Base-by-base conservation (phyloP, 2,113 vertebrate genomes). In the Dolichotis patagonum region DNA sequence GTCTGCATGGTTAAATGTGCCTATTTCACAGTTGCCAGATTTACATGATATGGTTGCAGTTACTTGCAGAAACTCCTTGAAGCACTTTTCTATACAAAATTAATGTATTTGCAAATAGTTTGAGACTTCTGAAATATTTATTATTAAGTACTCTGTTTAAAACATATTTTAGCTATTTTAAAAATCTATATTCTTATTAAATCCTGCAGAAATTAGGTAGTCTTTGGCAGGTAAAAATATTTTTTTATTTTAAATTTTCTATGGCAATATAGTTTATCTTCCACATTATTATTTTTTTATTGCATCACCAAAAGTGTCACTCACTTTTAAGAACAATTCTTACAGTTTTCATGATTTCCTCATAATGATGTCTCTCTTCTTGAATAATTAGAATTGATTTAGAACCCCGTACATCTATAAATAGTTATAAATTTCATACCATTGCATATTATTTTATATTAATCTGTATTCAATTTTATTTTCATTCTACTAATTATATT, bases 301-400 rank as follows among this genome's bases (percentile, higher is more conserved):
- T 97, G 73, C 91, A 96, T 84, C 96, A 95, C 94, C 94, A 98
- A 93, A 98, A 85, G 75, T 95, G 73, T 94, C 94, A 95, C 86
- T 98, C 94, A 96, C 92, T 98, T 98, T 96, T 96, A 98, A 98
- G 97, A 87, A 86, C 20, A 85, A 26, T 94, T 95, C 88, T 96
- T 82, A 96, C 88, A 32, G 84, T 84, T 98, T 97, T 96, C 80
- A 95, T 97, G 86, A 96, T 95, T n/a, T 98, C 93, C 69, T 97
- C 93, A 83, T 52, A 92, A 84, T 97, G 84, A 97, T 95, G 43
- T 97, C 80, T 97, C 83, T 92, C 73, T 97, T 82, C 83, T 93
- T 96, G 46, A 96, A 63, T 96, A 46, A 93, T 97, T 97, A 90
- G 46, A 97, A 82, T 69, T 98, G 77, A 95, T 96, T 97, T 81